phyloP scores from a whole-genome alignment of 1,140 invertebrate genomes.

The Panonychus citri region DNA sequence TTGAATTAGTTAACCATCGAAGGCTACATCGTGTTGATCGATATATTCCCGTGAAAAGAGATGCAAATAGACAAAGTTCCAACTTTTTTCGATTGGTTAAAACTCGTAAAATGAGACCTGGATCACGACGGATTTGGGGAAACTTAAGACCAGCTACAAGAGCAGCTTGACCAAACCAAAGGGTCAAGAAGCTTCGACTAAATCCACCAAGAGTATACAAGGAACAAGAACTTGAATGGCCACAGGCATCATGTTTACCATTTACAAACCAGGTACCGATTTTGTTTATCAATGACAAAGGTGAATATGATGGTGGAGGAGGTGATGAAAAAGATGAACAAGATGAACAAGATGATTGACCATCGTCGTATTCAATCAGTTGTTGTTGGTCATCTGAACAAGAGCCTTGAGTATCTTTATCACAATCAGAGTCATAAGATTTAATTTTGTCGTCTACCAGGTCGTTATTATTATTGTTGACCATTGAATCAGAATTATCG shows the following conservation, averaged over 20 bases:
- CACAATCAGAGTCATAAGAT: too few species aligned
- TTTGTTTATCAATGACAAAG: too few species aligned
- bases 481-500: too few species aligned
- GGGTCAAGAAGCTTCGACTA: background rate
- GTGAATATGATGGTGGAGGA: too few species aligned
- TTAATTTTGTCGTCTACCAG: too few species aligned
- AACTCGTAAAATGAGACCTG: background rate
- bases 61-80: background rate
- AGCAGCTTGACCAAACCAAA: background rate
- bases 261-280: too few species aligned
- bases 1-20: constrained; percentile 6
- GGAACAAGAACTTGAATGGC: background rate
- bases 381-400: too few species aligned
- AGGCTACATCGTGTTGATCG: constrained; percentile 7
- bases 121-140: background rate
- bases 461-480: too few species aligned
- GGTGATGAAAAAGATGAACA: too few species aligned
- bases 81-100: background rate
- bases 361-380: too few species aligned
- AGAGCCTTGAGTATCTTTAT: too few species aligned
- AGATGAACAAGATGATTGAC: too few species aligned
- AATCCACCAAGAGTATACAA: background rate
- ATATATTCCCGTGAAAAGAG: constrained; percentile 5
- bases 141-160: background rate
- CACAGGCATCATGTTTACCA: background rate